Percentiles rank a stretch among this genome's conserved stretches.
phyloP scores from a whole-genome alignment of 2,888 invertebrate species.

The Sesia apiformis region DNA sequence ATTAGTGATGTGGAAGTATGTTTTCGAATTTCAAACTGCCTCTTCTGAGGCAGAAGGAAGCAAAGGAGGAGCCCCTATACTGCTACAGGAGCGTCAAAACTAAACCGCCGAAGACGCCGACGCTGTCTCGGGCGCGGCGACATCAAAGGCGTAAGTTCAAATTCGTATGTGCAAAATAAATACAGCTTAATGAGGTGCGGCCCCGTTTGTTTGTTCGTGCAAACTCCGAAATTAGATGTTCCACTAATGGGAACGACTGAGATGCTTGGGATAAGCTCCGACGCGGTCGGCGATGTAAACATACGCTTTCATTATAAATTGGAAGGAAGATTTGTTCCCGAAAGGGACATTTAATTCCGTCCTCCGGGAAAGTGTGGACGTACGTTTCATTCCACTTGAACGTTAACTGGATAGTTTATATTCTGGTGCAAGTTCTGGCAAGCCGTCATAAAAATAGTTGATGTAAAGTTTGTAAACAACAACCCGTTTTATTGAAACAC shows the following conservation, averaged over 20 bases:
- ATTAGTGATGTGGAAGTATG: slow-evolving; percentile 46
- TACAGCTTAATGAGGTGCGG: slow-evolving; percentile 52
- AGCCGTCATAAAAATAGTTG: not conserved
- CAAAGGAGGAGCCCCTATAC: slow-evolving; percentile 66
- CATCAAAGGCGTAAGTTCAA: slow-evolving; percentile 65
- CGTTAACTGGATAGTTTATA: not conserved
- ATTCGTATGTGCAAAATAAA: slow-evolving; percentile 39
- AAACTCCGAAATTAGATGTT: slow-evolving; percentile 43
- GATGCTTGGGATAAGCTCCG: slow-evolving; percentile 16
- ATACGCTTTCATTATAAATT: slow-evolving; percentile 2
- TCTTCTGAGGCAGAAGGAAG: slow-evolving; percentile 53
- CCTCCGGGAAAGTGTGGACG: not conserved
- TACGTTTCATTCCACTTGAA: not conserved
- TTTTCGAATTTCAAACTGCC: slow-evolving; percentile 74
- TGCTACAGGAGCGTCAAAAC: slow-evolving; percentile 64
- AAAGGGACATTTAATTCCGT: not conserved
- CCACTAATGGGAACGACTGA: slow-evolving; percentile 34
- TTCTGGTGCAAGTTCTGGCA: not conserved
- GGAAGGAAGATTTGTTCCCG: not conserved
- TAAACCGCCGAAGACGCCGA: slow-evolving; percentile 75
- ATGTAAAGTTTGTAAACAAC: slow-evolving; percentile 22
- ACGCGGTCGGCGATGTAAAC: slow-evolving; percentile 2
- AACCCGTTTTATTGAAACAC: slow-evolving; percentile 18
- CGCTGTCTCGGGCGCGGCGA: slow-evolving; percentile 61
- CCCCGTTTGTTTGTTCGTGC: slow-evolving; percentile 27